Percentiles rank a stretch among this genome's conserved stretches.
Evolutionary conservation across 2,113 vertebrate genomes (phyloP).

Genomic region (Pterocles burchelli): DNA sequence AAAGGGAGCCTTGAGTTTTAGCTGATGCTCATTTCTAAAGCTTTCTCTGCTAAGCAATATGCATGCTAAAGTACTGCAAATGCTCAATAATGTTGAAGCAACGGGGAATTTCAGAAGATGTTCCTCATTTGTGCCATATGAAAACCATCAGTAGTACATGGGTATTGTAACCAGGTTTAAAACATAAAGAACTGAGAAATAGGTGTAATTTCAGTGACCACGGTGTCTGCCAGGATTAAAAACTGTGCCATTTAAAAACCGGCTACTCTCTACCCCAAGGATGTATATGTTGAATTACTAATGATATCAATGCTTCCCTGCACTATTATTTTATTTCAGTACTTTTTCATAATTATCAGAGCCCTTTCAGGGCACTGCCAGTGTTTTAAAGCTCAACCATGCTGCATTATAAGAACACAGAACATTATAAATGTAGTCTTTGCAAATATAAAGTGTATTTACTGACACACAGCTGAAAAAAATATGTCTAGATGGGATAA

Average conservation of each 20-base stretch:
- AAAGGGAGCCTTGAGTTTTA: background rate
- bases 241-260: background rate
- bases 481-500: background rate
- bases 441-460: background rate
- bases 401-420: background rate
- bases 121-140: background rate
- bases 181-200: background rate
- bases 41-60: background rate
- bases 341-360: constrained; percentile 4
- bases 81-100: background rate
- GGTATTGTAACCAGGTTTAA: background rate
- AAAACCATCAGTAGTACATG: background rate
- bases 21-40: background rate
- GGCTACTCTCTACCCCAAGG: background rate
- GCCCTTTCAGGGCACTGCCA: background rate
- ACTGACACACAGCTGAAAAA: background rate
- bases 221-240: background rate
- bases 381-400: background rate
- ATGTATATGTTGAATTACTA: constrained; percentile 17
- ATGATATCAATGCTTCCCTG: background rate
- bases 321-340: constrained; percentile 6
- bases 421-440: background rate
- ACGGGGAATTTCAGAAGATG: background rate
- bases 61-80: background rate
- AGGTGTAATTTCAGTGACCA: background rate